These are phyloP conservation scores for Esox lucius DNA, from an alignment of 2,797 vertebrate species.

Conservation along the genomic window DNA sequence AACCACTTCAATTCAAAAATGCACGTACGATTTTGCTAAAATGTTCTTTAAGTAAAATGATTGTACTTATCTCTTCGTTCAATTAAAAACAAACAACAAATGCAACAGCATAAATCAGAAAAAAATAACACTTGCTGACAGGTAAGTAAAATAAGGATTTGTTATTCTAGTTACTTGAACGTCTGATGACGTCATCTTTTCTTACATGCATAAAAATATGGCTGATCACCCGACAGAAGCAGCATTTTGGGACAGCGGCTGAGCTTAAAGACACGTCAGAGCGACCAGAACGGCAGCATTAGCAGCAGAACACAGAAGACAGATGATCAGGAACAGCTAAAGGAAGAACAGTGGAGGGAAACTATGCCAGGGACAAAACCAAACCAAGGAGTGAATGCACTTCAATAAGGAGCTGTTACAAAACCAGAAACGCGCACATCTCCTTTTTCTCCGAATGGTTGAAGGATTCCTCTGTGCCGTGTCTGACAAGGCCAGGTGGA, in stretches of 20 bases:
- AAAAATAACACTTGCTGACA: conserved; percentile 61
- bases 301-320: conserved; percentile 63
- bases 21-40: conserved; percentile 73
- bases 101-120: conserved; percentile 46
- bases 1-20: conserved; percentile 62
- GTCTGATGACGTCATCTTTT: conserved; percentile 53
- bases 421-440: conserved; percentile 55
- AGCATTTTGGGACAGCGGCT: conserved; percentile 72
- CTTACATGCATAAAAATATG: conserved; percentile 74
- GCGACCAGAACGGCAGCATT: conserved; percentile 63
- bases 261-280: conserved; percentile 64
- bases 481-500: conserved; percentile 41
- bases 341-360: conserved; percentile 31
- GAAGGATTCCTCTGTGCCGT: conserved; percentile 43
- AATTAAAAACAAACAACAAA: conserved; percentile 66
- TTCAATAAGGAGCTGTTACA: conserved; percentile 53
- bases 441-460: conserved; percentile 43
- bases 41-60: conserved; percentile 69
- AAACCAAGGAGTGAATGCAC: conserved; percentile 1
- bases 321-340: conserved; percentile 13
- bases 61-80: conserved; percentile 67
- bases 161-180: conserved; percentile 62
- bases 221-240: conserved; percentile 72
- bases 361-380: conserved; percentile 52
- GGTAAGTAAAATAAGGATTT: conserved; percentile 65